Evolutionary conservation across 2,113 vertebrate species (phyloP).

Genomic region (Varanus salvator): DNA sequence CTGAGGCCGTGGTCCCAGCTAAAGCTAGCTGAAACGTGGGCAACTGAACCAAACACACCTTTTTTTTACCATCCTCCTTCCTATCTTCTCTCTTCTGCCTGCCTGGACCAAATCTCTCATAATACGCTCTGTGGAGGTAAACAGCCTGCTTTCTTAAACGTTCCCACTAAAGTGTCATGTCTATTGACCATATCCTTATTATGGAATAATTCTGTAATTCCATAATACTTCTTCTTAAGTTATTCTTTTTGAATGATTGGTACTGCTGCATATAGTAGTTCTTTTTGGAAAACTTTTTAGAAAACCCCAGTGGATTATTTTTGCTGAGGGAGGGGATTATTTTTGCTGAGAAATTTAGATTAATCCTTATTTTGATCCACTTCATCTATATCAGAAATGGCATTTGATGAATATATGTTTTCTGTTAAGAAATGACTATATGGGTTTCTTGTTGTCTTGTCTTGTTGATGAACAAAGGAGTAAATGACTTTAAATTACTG

Average conservation of each 20-base stretch:
- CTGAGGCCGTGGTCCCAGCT: too few species aligned
- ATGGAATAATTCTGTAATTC: not conserved
- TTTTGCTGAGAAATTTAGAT: not conserved
- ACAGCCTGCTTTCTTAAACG: not conserved
- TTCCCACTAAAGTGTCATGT: not conserved
- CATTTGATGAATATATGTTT: slow-evolving; percentile 34
- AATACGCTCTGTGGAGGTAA: not conserved
- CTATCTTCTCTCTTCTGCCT: not conserved
- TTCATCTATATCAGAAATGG: slow-evolving; percentile 10
- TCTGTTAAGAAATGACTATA: not conserved
- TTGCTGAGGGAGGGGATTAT: not conserved
- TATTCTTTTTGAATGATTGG: not conserved
- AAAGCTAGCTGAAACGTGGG: too few species aligned
- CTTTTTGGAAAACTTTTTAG: not conserved
- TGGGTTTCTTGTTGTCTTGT: not conserved
- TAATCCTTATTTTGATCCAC: slow-evolving; percentile 10
- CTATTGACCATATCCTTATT: not conserved
- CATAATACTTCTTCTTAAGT: not conserved
- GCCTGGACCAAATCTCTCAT: not conserved
- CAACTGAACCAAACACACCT: too few species aligned
- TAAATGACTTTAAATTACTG: slow-evolving; percentile 36
- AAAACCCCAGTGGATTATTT: slow-evolving; percentile 24
- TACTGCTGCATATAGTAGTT: not conserved
- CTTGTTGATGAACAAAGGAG: not conserved
- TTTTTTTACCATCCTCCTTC: not conserved